These are phyloP conservation scores for Metridium senile DNA, from an alignment of 92 coral and sea anemone genomes.

Conservation along the genomic window DNA sequence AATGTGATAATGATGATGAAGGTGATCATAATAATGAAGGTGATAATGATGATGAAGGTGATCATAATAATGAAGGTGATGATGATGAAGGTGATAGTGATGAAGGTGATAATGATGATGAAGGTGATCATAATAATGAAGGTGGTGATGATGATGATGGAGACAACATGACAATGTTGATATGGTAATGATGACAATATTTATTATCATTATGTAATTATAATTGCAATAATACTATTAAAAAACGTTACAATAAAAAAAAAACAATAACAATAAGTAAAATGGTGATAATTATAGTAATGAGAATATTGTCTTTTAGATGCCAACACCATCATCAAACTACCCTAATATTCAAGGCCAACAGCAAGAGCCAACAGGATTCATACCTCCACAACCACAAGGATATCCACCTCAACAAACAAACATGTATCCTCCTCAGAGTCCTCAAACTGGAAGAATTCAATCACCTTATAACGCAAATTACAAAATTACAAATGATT, in stretches of 20 bases:
- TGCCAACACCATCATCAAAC: not conserved
- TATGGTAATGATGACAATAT: too few species aligned
- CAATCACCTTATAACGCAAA: not conserved
- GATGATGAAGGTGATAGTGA: too few species aligned
- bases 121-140: too few species aligned
- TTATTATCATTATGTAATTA: not conserved
- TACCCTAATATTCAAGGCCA: constrained; percentile 11
- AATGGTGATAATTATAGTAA: not conserved
- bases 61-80: too few species aligned
- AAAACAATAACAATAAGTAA: not conserved
- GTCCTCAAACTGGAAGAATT: not conserved
- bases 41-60: too few species aligned
- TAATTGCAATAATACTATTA: not conserved
- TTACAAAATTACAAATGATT: not conserved
- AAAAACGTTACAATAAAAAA: too few species aligned
- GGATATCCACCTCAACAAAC: constrained; percentile 26
- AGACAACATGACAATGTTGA: too few species aligned
- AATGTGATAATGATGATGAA: too few species aligned
- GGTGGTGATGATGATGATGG: too few species aligned
- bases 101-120: too few species aligned
- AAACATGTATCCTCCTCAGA: constrained; percentile 5
- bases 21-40: too few species aligned
- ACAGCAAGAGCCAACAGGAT: constrained; percentile 3
- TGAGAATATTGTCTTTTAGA: not conserved
- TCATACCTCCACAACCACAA: constrained; percentile 12